These are phyloP conservation scores for Drosophila buzzatii DNA, from an alignment of 2,888 invertebrate species.

Conservation along the genomic window DNA sequence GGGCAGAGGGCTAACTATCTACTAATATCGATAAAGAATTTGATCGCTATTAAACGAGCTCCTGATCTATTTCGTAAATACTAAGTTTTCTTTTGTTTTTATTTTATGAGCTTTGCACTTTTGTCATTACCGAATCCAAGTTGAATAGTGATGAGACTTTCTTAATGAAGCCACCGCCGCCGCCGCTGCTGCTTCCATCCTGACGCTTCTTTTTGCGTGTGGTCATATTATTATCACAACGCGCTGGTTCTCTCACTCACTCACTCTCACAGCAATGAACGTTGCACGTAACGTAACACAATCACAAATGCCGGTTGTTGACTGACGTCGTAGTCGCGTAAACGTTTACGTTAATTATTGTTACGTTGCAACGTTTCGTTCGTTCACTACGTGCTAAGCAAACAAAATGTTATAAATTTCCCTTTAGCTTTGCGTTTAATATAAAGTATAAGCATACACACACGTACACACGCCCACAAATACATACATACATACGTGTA, in stretches of 20 bases:
- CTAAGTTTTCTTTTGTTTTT: background rate
- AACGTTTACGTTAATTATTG: conserved; percentile 57
- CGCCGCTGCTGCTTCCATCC: conserved; percentile 82
- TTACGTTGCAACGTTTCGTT: conserved; percentile 50
- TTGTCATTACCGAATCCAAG: conserved; percentile 90
- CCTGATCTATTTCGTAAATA: conserved; percentile 2
- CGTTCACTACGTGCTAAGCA: conserved; percentile 43
- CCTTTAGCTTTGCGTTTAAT: conserved; percentile 39
- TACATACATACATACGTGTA: conserved; percentile 8
- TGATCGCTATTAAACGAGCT: background rate
- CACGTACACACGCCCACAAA: conserved; percentile 28
- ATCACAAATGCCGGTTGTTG: conserved; percentile 51
- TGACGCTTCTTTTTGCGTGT: conserved; percentile 89
- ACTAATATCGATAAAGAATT: background rate
- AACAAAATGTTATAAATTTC: conserved; percentile 46
- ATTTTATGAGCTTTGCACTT: conserved; percentile 11
- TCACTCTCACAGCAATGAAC: conserved; percentile 25
- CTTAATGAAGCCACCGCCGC: conserved; percentile 90
- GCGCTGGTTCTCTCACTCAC: conserved; percentile 18
- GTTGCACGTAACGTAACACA: conserved; percentile 49
- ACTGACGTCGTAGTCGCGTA: conserved; percentile 39
- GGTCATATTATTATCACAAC: conserved; percentile 86
- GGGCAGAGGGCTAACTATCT: background rate
- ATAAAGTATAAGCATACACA: conserved; percentile 32
- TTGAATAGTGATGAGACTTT: conserved; percentile 95